These are phyloP conservation scores for Myxocyprinus asiaticus DNA, from an alignment of 2,113 vertebrate genomes.

Conservation along the genomic window DNA sequence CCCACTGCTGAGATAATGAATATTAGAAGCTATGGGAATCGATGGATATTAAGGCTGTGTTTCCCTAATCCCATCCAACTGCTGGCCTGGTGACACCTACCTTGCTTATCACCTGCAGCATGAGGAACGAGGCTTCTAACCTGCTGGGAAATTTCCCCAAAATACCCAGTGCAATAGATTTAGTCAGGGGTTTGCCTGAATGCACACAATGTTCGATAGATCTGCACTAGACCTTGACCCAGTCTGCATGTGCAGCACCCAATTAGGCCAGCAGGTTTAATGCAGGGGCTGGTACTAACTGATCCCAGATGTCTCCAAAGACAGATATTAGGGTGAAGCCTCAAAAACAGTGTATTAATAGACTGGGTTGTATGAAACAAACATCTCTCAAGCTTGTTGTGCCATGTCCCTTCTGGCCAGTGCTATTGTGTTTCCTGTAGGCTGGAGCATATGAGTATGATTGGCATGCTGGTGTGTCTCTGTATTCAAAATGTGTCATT, in stretches of 20 bases:
- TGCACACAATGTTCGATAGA: constrained; percentile 50
- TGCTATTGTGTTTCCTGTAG: background rate
- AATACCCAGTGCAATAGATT: constrained; percentile 53
- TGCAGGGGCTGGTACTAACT: constrained; percentile 27
- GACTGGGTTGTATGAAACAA: too few species aligned
- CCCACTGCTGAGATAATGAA: constrained; percentile 44
- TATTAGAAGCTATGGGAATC: constrained; percentile 47
- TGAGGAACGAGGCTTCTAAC: constrained; percentile 46
- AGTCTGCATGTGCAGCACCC: constrained; percentile 35
- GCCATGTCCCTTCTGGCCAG: background rate
- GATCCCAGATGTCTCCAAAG: background rate
- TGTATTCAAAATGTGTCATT: constrained; percentile 30
- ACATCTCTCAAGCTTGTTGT: background rate
- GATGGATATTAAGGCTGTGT: constrained; percentile 49
- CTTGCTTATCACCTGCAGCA: constrained; percentile 53
- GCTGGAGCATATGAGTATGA: constrained; percentile 24
- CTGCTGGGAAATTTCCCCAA: constrained; percentile 49
- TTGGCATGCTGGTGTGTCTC: constrained; percentile 23
- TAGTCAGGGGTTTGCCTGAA: constrained; percentile 42
- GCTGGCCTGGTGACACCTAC: constrained; percentile 48
- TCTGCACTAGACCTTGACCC: constrained; percentile 40
- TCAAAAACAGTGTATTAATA: background rate
- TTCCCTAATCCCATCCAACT: constrained; percentile 38
- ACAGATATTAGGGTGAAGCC: constrained; percentile 2
- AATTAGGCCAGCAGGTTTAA: constrained; percentile 43